Base-by-base conservation (phyloP, 2,113 vertebrate species). In the Cnemophilus loriae region DNA sequence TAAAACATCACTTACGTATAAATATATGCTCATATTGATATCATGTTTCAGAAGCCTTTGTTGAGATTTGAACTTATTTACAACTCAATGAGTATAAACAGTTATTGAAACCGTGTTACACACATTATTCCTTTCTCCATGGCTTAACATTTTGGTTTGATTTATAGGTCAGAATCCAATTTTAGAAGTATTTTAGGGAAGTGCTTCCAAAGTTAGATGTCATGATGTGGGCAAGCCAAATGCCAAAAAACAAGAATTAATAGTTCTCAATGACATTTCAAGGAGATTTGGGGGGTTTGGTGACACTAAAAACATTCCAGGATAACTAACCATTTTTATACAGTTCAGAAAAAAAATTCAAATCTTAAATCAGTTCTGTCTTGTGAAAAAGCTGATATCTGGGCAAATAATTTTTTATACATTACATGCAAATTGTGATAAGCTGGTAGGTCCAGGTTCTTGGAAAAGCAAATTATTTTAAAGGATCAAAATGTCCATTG, bases 211-310 rank as follows among this genome's bases (percentile, higher is more conserved):
- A 82, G 24, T 79, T 64, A 64, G 24, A 59, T 1, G 0, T 47
- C 35, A n/a, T 35, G 14, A 78, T 0, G 3, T 56, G 39, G 33
- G 16, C 39, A 84, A 89, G 35, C 10, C 30, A 93, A 92, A 80
- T 44, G 13, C 20, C 42, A 13, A n/a, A 32, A 85, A 41, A 3
- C 5, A 84, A 39, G 10, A 71, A 82, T 70, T 52, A 52, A 41
- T 42, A 61, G 9, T 77, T 77, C 15, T 73, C n/a, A 74, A 27
- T 61, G 46, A 41, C 5, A 59, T 87, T 91, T 87, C 57, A 68
- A 60, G 39, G 63, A 46, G 4, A 42, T 71, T 50, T 16, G 3
- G 5, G 6, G 11, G 1, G 1, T 0, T 56, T 81, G 35, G 8
- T 87, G 35, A 22, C 8, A 37, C 20, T 77, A 15, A 60, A 88